phyloP scores from a whole-genome alignment of 2,797 vertebrate species.

The Clarias platycephalus region DNA sequence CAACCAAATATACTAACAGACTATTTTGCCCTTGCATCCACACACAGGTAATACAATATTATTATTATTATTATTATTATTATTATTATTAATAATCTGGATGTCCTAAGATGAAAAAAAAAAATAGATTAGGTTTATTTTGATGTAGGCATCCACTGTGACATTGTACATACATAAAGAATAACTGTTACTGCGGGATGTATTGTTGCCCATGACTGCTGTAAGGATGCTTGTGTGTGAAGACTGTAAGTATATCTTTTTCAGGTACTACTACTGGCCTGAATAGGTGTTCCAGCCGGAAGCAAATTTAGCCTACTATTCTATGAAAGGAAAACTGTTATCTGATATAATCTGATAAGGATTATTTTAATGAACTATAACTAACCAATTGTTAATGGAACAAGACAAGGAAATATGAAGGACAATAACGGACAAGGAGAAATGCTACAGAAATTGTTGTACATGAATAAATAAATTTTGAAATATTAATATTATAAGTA shows the following conservation, averaged over 20 bases:
- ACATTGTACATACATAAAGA: conserved; percentile 23
- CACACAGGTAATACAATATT: conserved; percentile 63
- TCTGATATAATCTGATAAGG: background rate
- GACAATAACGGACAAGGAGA: background rate
- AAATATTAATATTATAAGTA: background rate
- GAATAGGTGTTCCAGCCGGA: conserved; percentile 18
- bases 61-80: too few species aligned
- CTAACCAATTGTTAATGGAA: background rate
- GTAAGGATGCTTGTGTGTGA: background rate
- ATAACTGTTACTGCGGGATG: conserved; percentile 15
- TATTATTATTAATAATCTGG: too few species aligned
- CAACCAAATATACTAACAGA: conserved; percentile 61
- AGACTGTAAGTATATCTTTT: background rate
- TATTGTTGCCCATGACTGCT: conserved; percentile 44
- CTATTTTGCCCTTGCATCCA: conserved; percentile 59
- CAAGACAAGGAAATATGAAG: too few species aligned
- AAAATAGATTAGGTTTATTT: conserved; percentile 50
- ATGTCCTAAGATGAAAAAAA: conserved; percentile 63
- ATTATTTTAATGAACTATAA: too few species aligned
- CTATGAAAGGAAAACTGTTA: background rate
- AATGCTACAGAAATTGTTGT: background rate
- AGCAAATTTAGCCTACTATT: background rate
- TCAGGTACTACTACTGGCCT: background rate
- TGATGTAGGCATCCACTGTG: conserved; percentile 33
- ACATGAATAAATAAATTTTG: background rate